Percentiles rank a stretch among this genome's conserved stretches.
Conservation (phyloP, 2,113 vertebrate species). For the Nibea albiflora region DNA sequence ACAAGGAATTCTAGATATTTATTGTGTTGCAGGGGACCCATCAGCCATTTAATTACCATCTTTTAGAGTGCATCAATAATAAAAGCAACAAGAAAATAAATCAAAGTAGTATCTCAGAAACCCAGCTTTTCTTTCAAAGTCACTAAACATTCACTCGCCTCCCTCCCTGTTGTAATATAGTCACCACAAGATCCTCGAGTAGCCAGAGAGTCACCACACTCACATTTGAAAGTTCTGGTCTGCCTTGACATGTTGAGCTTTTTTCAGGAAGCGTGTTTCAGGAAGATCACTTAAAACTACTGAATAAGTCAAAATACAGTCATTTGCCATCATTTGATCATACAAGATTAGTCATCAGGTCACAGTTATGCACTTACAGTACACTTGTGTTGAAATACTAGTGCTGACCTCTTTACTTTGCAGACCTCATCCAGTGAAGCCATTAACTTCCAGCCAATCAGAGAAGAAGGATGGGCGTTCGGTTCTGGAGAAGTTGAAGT, state of each 20-base stretch:
- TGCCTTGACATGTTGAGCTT: background rate
- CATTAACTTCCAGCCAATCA: conserved; percentile 83
- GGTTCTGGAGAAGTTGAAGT: conserved; percentile 91
- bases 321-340: background rate
- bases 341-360: background rate
- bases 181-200: background rate
- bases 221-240: background rate
- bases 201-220: background rate
- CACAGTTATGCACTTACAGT: background rate
- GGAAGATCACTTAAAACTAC: background rate
- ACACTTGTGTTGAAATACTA: conserved; percentile 34
- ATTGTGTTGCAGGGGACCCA: too few species aligned
- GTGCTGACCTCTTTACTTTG: conserved; percentile 49
- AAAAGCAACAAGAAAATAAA: background rate
- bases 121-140: background rate
- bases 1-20: background rate
- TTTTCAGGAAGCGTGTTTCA: background rate
- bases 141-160: background rate
- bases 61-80: background rate
- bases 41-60: background rate
- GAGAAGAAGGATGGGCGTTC: conserved; percentile 88
- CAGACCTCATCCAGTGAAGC: conserved; percentile 96
- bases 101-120: background rate
- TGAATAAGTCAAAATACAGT: background rate
- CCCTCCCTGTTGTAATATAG: background rate